A percentile compares a stretch with the other conserved stretches of the same genome.
Conservation (phyloP, 2,113 vertebrate genomes). For the Pyrgilauda ruficollis region DNA sequence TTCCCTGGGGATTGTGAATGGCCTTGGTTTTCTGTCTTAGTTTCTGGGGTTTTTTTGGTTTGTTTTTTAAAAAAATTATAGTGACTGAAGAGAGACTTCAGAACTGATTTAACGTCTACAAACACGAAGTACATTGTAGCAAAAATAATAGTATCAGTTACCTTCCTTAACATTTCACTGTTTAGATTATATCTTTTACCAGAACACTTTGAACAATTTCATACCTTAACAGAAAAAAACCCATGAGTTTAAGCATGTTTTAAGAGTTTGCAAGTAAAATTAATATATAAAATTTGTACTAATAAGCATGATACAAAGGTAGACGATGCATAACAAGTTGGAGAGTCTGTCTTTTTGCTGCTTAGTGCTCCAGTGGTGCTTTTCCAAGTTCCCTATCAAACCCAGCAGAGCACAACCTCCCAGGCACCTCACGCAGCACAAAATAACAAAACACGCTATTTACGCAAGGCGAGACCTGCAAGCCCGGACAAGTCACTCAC, state of each 20-base stretch:
- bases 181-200: neutral
- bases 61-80: neutral
- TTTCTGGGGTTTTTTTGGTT: neutral
- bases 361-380: neutral
- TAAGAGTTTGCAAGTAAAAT: neutral
- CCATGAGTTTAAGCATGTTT: neutral
- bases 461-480: neutral
- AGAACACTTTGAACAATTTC: neutral
- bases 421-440: neutral
- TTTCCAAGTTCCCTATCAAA: neutral
- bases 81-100: neutral
- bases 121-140: neutral
- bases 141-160: neutral
- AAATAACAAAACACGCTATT: slow-evolving; percentile 4
- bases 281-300: neutral
- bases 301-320: neutral
- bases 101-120: neutral
- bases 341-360: neutral
- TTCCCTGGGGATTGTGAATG: neutral
- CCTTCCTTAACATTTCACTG: neutral
- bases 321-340: neutral
- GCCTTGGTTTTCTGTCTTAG: neutral
- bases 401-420: neutral
- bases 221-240: neutral
- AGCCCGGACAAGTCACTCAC: slow-evolving; percentile 25